Conservation (phyloP, 2,888 invertebrate genomes). For the Chrysolina americana region DNA sequence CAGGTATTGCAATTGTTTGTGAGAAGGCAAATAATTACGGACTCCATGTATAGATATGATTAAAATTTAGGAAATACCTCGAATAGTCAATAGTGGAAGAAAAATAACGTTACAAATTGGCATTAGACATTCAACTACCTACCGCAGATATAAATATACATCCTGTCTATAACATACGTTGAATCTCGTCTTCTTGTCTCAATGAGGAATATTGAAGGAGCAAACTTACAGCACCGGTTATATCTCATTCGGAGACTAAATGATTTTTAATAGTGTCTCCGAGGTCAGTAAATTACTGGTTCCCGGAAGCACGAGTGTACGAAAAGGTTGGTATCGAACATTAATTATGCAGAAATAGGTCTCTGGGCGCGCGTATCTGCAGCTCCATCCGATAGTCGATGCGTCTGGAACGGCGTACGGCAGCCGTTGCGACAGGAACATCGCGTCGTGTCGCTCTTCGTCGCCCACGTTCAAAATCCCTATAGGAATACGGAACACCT, state of each 20-base stretch:
- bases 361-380: conserved; percentile 17
- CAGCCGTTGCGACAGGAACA: neutral
- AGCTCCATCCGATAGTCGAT: conserved; percentile 17
- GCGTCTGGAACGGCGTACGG: conserved; percentile 5
- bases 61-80: too few relatives aligned
- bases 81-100: too few relatives aligned
- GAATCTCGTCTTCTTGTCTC: neutral
- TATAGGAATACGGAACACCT: neutral
- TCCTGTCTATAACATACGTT: too few relatives aligned
- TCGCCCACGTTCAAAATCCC: conserved; percentile 11
- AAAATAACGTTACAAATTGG: too few relatives aligned
- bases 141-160: too few relatives aligned
- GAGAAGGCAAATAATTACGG: too few relatives aligned
- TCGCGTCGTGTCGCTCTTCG: neutral
- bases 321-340: conserved; percentile 12
- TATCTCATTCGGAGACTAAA: conserved; percentile 12
- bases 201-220: neutral
- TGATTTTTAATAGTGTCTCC: conserved; percentile 8
- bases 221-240: neutral
- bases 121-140: too few relatives aligned
- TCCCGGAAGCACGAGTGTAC: neutral
- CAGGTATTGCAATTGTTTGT: too few relatives aligned
- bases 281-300: neutral
- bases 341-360: conserved; percentile 24
- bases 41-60: too few relatives aligned